Conservation (phyloP, 2,888 invertebrate species). For the Sminthurides aquaticus region DNA sequence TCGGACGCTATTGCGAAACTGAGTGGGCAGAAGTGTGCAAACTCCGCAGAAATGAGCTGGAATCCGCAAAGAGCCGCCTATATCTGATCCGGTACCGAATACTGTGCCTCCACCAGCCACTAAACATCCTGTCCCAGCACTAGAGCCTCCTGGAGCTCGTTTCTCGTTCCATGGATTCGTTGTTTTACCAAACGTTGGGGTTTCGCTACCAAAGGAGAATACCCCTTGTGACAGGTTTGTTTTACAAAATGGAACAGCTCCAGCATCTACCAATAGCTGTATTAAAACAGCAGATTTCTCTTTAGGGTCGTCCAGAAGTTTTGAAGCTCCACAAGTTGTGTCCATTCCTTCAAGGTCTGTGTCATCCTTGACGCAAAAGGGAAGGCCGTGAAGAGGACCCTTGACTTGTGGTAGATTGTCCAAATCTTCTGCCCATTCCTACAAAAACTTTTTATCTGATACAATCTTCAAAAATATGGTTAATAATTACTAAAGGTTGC, state of each 20-base stretch:
- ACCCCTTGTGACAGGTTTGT: slow-evolving; percentile 47
- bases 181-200: slow-evolving; percentile 38
- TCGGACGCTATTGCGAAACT: slow-evolving; percentile 45
- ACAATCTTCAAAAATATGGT: background rate
- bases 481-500: background rate
- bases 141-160: slow-evolving; percentile 35
- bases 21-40: slow-evolving; percentile 48
- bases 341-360: slow-evolving; percentile 46
- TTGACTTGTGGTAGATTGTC: slow-evolving; percentile 30
- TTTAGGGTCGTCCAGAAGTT: slow-evolving; percentile 44
- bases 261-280: slow-evolving; percentile 31
- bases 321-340: slow-evolving; percentile 45
- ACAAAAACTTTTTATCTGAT: background rate
- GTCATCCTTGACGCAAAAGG: slow-evolving; percentile 46
- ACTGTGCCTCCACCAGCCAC: slow-evolving; percentile 31
- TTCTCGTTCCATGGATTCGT: slow-evolving; percentile 30
- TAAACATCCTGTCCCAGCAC: slow-evolving; percentile 32
- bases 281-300: slow-evolving; percentile 37
- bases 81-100: slow-evolving; percentile 36
- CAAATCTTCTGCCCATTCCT: slow-evolving; percentile 32
- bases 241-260: slow-evolving; percentile 41
- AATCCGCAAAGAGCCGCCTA: slow-evolving; percentile 50
- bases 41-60: slow-evolving; percentile 50
- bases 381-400: slow-evolving; percentile 46
- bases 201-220: slow-evolving; percentile 30